Evolutionary conservation across 2,113 vertebrate genomes (phyloP).

Genomic region (Microcebus murinus): DNA sequence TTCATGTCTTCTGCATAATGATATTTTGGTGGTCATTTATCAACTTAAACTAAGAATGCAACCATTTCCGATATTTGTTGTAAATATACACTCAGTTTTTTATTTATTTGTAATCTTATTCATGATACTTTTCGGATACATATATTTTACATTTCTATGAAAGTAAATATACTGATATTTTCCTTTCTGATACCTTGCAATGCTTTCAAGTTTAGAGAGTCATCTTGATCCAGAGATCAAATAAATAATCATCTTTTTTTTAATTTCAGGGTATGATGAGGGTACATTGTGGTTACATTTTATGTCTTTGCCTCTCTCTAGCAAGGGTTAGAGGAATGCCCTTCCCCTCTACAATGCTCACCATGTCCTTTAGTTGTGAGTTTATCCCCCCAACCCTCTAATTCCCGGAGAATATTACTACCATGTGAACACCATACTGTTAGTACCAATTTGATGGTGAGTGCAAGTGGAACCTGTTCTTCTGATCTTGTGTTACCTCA

Average conservation of each 20-base stretch:
- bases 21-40: background rate
- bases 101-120: background rate
- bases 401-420: too few species aligned
- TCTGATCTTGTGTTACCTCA: too few species aligned
- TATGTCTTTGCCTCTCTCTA: too few species aligned
- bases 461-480: too few species aligned
- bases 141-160: background rate
- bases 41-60: background rate
- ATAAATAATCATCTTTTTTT: background rate
- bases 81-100: slow-evolving; percentile 4
- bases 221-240: background rate
- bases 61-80: background rate
- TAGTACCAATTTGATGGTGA: too few species aligned
- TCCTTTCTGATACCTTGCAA: background rate
- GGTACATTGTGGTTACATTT: too few species aligned
- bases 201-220: background rate
- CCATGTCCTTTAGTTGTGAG: too few species aligned
- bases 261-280: too few species aligned
- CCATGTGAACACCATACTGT: too few species aligned
- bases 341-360: too few species aligned
- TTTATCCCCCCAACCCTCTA: too few species aligned
- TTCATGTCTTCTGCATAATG: background rate
- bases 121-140: background rate
- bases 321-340: too few species aligned
- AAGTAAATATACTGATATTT: background rate